Evolutionary conservation across 1,140 invertebrate genomes (phyloP).

Genomic region (Pissodes strobi): DNA sequence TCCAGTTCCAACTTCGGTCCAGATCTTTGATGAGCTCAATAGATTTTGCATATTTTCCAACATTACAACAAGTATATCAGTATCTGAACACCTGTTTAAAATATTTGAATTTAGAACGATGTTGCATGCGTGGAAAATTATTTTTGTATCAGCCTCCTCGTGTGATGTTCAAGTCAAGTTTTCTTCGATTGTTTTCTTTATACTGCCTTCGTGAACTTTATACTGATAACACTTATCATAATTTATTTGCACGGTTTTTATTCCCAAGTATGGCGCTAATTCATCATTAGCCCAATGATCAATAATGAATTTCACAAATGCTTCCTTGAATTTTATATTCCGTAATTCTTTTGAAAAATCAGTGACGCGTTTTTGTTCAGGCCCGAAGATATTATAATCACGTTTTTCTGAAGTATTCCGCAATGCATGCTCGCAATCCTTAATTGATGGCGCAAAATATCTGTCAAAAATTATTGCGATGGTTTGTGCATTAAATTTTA

Average conservation of each 20-base stretch:
- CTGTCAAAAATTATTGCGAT: slow-evolving; percentile 26
- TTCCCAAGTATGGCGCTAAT: not conserved
- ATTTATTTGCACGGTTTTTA: slow-evolving; percentile 4
- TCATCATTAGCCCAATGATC: not conserved
- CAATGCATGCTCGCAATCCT: slow-evolving; percentile 24
- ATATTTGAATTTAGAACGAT: too few species aligned
- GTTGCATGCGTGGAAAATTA: too few species aligned
- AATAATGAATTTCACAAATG: not conserved
- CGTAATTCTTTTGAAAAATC: slow-evolving; percentile 7
- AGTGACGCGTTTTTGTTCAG: not conserved
- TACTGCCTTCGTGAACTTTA: not conserved
- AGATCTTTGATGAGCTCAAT: too few species aligned
- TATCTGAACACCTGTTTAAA: too few species aligned
- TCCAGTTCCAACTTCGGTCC: too few species aligned
- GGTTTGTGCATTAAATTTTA: not conserved
- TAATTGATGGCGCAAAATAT: slow-evolving; percentile 30
- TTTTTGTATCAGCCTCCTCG: too few species aligned
- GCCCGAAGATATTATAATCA: slow-evolving; percentile 19
- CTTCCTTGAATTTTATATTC: too few species aligned
- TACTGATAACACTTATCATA: slow-evolving; percentile 9
- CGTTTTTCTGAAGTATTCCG: slow-evolving; percentile 5
- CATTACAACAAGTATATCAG: too few species aligned
- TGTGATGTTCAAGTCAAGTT: too few species aligned
- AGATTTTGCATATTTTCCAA: too few species aligned
- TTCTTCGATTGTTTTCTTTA: too few species aligned